A percentile compares a stretch with the other conserved stretches of the same genome.
Evolutionary conservation across 2,113 vertebrate species (phyloP).

Genomic region (Pelobates fuscus): DNA sequence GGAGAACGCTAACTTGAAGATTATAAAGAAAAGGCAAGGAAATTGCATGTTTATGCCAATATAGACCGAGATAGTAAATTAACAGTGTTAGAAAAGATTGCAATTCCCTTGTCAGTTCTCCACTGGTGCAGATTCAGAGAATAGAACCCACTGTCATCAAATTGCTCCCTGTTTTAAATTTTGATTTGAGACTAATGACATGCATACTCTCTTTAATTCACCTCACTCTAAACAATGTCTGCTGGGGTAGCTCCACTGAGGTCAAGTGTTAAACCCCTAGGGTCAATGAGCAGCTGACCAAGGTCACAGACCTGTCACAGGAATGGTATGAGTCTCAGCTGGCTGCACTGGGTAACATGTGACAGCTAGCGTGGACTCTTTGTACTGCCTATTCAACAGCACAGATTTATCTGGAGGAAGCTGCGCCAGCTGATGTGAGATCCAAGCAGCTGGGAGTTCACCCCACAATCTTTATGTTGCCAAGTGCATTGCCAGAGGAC

Average conservation of each 20-base stretch:
- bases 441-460: slow-evolving; percentile 12
- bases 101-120: too few relatives aligned
- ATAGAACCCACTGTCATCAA: too few relatives aligned
- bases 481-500: slow-evolving; percentile 34
- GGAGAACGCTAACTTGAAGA: too few relatives aligned
- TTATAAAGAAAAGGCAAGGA: too few relatives aligned
- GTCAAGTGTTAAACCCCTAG: slow-evolving; percentile 49
- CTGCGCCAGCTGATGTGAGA: slow-evolving; percentile 11
- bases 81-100: too few relatives aligned
- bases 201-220: slow-evolving; percentile 23
- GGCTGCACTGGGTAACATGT: neutral
- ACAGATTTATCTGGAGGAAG: slow-evolving; percentile 33
- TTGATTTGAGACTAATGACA: neutral
- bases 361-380: slow-evolving; percentile 11
- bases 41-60: too few relatives aligned
- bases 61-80: too few relatives aligned
- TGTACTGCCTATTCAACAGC: slow-evolving; percentile 34
- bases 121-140: too few relatives aligned
- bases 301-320: slow-evolving; percentile 41
- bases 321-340: slow-evolving; percentile 38
- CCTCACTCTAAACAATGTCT: slow-evolving; percentile 9
- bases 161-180: neutral
- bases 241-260: neutral
- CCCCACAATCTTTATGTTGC: slow-evolving; percentile 10
- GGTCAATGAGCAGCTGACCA: slow-evolving; percentile 40